Percentiles rank a stretch among this genome's conserved stretches.
Evolutionary conservation across 2,113 vertebrate species (phyloP).

Genomic region (Indicator maculatus): DNA sequence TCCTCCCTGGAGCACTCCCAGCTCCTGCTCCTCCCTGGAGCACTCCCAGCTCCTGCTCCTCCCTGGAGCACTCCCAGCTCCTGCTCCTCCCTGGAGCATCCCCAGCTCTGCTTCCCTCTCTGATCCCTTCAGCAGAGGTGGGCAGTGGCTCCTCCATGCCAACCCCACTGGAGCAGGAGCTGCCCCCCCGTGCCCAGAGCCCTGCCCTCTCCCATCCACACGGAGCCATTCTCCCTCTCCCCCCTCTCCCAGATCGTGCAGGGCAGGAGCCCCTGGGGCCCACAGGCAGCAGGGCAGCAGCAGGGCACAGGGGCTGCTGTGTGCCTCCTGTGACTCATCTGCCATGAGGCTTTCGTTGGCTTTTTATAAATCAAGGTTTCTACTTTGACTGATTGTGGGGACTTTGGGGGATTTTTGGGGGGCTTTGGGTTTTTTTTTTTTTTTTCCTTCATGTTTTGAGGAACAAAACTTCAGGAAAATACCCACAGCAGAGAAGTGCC

Average conservation of each 20-base stretch:
- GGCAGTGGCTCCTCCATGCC: background rate
- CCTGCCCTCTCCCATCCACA: background rate
- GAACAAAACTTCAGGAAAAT: conserved; percentile 52
- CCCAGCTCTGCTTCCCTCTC: background rate
- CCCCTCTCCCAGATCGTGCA: too few species aligned
- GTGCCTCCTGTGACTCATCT: background rate
- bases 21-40: background rate
- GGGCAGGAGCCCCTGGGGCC: background rate
- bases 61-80: background rate
- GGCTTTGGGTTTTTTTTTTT: background rate
- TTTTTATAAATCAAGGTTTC: background rate
- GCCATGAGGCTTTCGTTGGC: background rate
- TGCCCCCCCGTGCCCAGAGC: background rate
- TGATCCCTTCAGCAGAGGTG: too few species aligned
- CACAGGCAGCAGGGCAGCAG: background rate
- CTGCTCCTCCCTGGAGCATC: background rate
- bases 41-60: background rate
- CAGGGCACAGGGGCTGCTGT: background rate
- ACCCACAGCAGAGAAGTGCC: conserved; percentile 19
- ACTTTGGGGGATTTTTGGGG: background rate
- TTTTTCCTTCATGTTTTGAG: conserved; percentile 54
- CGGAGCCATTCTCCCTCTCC: background rate
- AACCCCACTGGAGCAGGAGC: background rate
- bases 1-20: background rate
- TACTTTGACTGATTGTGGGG: background rate